Evolutionary conservation across 1,140 invertebrate species (phyloP).

Genomic region (Brachystomella parvula): DNA sequence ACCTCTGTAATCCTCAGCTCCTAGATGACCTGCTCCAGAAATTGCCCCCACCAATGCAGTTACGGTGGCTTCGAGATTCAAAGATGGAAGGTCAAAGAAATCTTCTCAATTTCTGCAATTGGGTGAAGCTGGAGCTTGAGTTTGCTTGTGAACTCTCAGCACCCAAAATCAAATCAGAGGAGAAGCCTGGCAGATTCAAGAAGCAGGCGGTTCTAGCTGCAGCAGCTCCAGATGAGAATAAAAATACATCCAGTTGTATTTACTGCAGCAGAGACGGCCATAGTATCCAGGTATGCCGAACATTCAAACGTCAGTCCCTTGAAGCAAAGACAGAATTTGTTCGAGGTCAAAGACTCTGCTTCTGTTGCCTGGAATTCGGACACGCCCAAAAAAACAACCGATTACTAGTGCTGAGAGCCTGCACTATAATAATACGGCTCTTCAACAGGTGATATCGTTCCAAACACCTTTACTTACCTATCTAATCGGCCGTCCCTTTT

Average conservation of each 20-base stretch:
- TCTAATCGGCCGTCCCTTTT: too few species aligned
- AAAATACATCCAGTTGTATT: background rate
- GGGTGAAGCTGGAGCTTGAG: background rate
- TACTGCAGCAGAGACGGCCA: background rate
- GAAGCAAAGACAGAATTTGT: background rate
- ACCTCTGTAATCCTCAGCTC: slow-evolving; percentile 12
- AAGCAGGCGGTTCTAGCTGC: background rate
- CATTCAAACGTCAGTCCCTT: background rate
- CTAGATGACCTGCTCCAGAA: slow-evolving; percentile 9
- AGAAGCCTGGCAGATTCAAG: background rate
- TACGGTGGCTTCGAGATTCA: background rate
- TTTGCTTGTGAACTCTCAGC: background rate
- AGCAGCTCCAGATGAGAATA: background rate
- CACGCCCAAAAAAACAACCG: too few species aligned
- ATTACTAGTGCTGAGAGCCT: too few species aligned
- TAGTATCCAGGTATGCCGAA: background rate
- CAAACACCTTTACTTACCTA: too few species aligned
- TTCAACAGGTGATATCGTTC: too few species aligned
- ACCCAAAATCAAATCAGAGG: background rate
- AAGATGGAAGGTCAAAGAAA: background rate
- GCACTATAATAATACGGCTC: too few species aligned
- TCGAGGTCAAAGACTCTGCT: background rate
- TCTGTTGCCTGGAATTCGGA: background rate
- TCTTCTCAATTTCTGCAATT: background rate
- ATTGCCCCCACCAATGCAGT: background rate